Evolutionary conservation across 1,140 invertebrate species (phyloP).

Genomic region (Drosophila quadrilineata): DNA sequence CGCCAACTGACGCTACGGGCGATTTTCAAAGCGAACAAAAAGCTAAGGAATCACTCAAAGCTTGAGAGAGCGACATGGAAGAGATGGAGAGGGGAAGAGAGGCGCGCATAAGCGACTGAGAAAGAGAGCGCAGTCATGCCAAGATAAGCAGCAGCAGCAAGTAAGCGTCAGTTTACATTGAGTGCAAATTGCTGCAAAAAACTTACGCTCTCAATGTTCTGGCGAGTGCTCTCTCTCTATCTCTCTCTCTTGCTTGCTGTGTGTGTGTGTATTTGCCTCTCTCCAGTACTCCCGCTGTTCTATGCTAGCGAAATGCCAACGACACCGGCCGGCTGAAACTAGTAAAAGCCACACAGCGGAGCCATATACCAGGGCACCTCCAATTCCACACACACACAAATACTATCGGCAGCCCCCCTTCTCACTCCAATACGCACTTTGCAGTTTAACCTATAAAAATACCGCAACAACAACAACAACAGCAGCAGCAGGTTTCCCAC

Average conservation of each 20-base stretch:
- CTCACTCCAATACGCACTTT: conserved; percentile 41
- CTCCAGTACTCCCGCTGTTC: background rate
- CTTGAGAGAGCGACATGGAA: background rate
- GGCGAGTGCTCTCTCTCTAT: background rate
- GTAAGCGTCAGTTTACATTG: conserved; percentile 2
- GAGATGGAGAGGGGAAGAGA: background rate
- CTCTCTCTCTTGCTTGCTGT: conserved; percentile 9
- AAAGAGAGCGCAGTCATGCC: background rate
- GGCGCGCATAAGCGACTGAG: background rate
- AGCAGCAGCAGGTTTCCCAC: conserved; percentile 23
- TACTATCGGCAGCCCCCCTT: background rate
- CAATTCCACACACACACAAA: conserved; percentile 1
- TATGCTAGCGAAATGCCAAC: conserved; percentile 48
- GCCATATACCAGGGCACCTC: too few relatives aligned
- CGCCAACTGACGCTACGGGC: conserved; percentile 29
- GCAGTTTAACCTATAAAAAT: conserved; percentile 79
- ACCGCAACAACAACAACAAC: conserved; percentile 57
- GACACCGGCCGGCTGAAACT: conserved; percentile 76
- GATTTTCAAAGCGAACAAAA: conserved; percentile 27
- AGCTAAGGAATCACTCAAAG: conserved; percentile 38
- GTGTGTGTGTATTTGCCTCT: background rate
- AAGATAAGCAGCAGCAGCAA: too few relatives aligned
- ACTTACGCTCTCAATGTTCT: background rate
- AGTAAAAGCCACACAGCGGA: conserved; percentile 63
- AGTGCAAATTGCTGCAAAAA: conserved; percentile 18